Evolutionary conservation across 2,113 vertebrate genomes (phyloP).

Genomic region (Corythornis cristatus): DNA sequence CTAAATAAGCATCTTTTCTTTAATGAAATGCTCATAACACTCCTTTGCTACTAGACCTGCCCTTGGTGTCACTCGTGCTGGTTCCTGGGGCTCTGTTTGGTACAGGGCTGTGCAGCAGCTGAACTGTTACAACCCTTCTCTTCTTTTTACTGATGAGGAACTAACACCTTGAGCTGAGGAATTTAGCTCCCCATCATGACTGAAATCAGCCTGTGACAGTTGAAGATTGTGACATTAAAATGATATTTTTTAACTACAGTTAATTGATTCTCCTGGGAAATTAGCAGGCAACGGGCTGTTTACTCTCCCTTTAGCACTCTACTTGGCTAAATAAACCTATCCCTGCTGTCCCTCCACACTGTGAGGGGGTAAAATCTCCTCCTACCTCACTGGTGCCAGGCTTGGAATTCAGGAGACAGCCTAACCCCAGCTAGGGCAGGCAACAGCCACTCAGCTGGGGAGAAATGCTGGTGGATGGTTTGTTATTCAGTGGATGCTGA

Average conservation of each 20-base stretch:
- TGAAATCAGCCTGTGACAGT: neutral
- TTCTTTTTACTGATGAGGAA: neutral
- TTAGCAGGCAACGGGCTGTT: neutral
- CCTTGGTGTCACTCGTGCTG: fast-evolving
- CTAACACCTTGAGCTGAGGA: neutral
- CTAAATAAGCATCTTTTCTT: neutral
- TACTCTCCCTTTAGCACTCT: neutral
- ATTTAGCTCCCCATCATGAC: neutral
- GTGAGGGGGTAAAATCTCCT: neutral
- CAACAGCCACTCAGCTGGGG: neutral
- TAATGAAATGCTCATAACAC: neutral
- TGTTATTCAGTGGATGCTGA: neutral
- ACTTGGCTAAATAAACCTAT: neutral
- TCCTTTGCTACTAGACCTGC: neutral
- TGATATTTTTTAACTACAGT: neutral
- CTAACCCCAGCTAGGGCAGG: neutral
- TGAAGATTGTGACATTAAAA: neutral
- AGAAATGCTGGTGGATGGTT: fast-evolving
- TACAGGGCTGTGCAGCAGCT: fast-evolving
- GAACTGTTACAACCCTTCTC: neutral
- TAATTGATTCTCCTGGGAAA: constrained; percentile 16
- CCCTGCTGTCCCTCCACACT: neutral
- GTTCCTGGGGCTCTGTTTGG: neutral
- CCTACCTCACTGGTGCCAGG: fast-evolving
- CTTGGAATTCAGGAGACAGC: neutral